A percentile compares a stretch with the other conserved stretches of the same genome.
These are phyloP conservation scores for Phocoena sinus DNA, from an alignment of 2,113 vertebrate species.

Conservation along the genomic window DNA sequence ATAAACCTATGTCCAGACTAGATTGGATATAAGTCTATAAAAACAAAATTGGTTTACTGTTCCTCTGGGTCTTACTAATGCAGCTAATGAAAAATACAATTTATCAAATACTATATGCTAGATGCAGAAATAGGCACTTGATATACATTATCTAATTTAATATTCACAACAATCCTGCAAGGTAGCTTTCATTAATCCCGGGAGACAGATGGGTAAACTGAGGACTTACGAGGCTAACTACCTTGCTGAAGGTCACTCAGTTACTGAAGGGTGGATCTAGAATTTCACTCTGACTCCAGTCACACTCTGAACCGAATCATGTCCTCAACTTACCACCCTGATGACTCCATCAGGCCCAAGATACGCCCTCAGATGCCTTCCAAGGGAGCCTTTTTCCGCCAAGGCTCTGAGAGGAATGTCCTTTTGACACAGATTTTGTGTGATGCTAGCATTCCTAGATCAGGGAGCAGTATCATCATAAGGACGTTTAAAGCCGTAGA, in stretches of 20 bases:
- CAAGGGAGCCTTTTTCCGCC: background rate
- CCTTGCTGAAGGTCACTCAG: background rate
- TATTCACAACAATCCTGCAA: background rate
- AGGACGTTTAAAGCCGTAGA: background rate
- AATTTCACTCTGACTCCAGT: background rate
- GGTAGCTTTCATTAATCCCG: background rate
- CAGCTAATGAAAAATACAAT: background rate
- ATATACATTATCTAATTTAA: background rate
- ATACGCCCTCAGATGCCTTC: background rate
- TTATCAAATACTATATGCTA: background rate
- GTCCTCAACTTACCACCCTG: background rate
- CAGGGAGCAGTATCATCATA: background rate
- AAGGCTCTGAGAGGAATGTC: background rate
- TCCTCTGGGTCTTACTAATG: background rate
- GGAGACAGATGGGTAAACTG: background rate
- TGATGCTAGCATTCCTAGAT: background rate
- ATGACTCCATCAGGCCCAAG: background rate
- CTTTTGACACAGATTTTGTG: background rate
- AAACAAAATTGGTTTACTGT: background rate
- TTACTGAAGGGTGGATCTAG: background rate
- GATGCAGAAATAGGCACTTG: background rate
- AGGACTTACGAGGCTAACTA: background rate
- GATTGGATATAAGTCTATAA: background rate
- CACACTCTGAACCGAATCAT: background rate
- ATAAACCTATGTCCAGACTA: background rate